phyloP scores from a whole-genome alignment of 2,113 vertebrate genomes.

The Hiodon alosoides region DNA sequence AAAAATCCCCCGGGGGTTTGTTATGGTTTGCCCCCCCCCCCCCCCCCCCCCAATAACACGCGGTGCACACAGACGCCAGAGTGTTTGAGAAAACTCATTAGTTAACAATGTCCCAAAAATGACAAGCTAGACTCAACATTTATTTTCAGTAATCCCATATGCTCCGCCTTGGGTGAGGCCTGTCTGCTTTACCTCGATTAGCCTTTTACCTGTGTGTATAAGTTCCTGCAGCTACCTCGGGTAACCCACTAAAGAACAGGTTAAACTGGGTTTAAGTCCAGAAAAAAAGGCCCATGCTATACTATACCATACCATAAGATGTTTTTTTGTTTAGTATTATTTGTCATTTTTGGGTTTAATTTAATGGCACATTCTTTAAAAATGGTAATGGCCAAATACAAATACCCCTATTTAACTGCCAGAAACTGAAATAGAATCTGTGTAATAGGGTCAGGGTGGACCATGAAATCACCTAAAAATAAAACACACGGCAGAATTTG shows the following conservation, averaged over 20 bases:
- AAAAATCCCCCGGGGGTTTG: no score
- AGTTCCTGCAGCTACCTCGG: no score
- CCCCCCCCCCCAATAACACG: no score
- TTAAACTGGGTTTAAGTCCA: no score
- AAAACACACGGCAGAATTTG: slow-evolving; percentile 44
- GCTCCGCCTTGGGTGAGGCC: no score
- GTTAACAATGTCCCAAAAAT: slow-evolving; percentile 52
- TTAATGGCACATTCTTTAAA: slow-evolving; percentile 24
- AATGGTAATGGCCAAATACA: slow-evolving; percentile 34
- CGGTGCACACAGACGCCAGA: slow-evolving; percentile 30
- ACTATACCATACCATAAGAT: no score
- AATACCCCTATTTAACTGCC: slow-evolving; percentile 40
- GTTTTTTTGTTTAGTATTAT: no score
- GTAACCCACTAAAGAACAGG: no score
- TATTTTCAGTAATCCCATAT: no score
- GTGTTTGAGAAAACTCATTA: slow-evolving; percentile 20
- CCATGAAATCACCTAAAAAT: slow-evolving; percentile 35
- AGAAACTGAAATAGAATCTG: slow-evolving; percentile 44
- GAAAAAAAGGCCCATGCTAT: not conserved
- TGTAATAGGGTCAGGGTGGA: slow-evolving; percentile 41
- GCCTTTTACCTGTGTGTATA: no score
- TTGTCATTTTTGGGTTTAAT: slow-evolving; percentile 40
- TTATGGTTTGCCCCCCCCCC: no score
- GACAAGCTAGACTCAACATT: slow-evolving; percentile 39
- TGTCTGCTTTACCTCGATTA: no score